Base-by-base conservation (phyloP, 2,113 vertebrate species). In the Malurus cyaneus region DNA sequence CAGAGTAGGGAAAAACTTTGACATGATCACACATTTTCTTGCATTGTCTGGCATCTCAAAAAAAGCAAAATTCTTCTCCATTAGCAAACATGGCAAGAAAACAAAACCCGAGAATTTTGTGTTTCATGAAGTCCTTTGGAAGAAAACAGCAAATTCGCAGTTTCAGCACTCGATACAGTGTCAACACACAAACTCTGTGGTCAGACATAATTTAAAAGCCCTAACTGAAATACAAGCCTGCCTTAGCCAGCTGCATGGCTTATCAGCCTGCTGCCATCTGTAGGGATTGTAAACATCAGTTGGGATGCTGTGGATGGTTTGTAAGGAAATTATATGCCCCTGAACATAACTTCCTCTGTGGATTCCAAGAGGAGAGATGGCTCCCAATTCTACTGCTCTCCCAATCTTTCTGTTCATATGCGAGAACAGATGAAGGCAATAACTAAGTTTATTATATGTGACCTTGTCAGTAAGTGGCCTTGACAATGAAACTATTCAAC, bases 241-340 rank as follows among this genome's bases (percentile, higher is more conserved):
- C 57, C 42, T 81, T 61, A 64, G 41, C 42, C 54, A 86, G 52
- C 59, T 85, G 78, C 56, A 12, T 5, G 9, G 31, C 41, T 92
- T 85, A 94, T 87, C 77, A 94, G 80, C 50, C 49, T 80, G 70
- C 70, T 88, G 76, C 49, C 64, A 70, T 61, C 70, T 94, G 66
- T 86, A 93, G 78, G 34, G 65, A 88, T 23, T 83, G 32, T 44
- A 78, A 90, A 60, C 66, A 87, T 57, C 39, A 67, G 18, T 19
- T 80, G 49, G 11, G 67, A 77, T 52, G 56, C 4, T 78, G 39
- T 25, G 3, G 29, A 41, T 14, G 18, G 56, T 61, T 89, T 83
- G 36, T 47, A 80, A 67, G 41, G 56, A 87, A 93, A 88, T 70
- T 85, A 41, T 21, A 67, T 3, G 14, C 15, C 24, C 25, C 34